These are phyloP conservation scores for Platyura marginata DNA, from an alignment of 1,140 invertebrate species.

Conservation along the genomic window DNA sequence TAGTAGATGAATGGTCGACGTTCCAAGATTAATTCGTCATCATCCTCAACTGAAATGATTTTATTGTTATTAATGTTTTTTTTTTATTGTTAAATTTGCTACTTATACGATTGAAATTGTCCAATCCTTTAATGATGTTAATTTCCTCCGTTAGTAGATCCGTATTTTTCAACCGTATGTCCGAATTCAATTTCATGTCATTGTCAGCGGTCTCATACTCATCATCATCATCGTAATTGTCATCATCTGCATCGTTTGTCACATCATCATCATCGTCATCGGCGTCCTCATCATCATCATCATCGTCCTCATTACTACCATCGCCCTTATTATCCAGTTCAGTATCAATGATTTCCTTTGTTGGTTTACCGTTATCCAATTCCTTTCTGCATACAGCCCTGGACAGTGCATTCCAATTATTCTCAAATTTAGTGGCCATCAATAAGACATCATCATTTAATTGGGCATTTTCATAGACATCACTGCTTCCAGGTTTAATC, in stretches of 20 bases:
- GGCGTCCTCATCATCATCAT: slow-evolving; percentile 13
- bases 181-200: slow-evolving; percentile 22
- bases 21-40: slow-evolving; percentile 11
- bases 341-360: slow-evolving; percentile 5
- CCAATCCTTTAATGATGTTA: too few relatives aligned
- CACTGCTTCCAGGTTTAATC: slow-evolving; percentile 7
- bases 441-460: neutral
- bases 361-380: slow-evolving; percentile 6
- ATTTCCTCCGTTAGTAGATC: too few relatives aligned
- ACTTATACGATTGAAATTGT: too few relatives aligned
- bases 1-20: neutral
- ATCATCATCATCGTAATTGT: slow-evolving; percentile 23
- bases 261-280: slow-evolving; percentile 10
- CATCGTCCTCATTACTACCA: slow-evolving; percentile 10
- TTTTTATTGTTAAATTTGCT: too few relatives aligned
- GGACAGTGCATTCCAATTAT: slow-evolving; percentile 14
- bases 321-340: neutral
- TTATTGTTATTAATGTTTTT: too few relatives aligned
- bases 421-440: neutral
- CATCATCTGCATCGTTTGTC: slow-evolving; percentile 11
- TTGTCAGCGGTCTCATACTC: slow-evolving; percentile 13
- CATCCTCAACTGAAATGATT: slow-evolving; percentile 8
- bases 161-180: slow-evolving; percentile 19
- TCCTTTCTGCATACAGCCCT: slow-evolving; percentile 18
- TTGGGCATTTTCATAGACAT: neutral